phyloP scores from a whole-genome alignment of 2,797 vertebrate species.

The Carapus acus region DNA sequence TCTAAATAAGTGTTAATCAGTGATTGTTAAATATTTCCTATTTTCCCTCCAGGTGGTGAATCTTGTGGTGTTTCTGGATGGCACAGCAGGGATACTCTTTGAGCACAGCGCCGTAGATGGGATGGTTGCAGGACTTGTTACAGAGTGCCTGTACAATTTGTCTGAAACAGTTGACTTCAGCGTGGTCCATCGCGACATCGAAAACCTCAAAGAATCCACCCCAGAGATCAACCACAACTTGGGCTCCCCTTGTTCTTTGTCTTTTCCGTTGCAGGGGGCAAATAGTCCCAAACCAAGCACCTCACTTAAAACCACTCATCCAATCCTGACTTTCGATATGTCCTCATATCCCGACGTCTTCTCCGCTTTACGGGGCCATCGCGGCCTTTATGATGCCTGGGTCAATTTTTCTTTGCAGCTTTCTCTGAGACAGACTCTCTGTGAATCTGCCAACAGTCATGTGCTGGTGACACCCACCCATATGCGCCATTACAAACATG shows the following conservation, averaged over 20 bases:
- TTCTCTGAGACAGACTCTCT: conserved; percentile 69
- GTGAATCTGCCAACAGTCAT: conserved; percentile 57
- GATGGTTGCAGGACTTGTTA: conserved; percentile 74
- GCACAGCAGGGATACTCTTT: conserved; percentile 72
- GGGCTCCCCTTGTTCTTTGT: conserved; percentile 43
- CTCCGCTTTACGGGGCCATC: conserved; percentile 64
- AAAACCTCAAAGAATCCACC: conserved; percentile 30
- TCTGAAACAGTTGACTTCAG: conserved; percentile 67
- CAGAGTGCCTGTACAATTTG: conserved; percentile 63
- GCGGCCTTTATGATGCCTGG: conserved; percentile 75
- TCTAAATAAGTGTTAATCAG: no score
- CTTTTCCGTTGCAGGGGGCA: conserved; percentile 53
- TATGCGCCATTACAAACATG: conserved; percentile 77
- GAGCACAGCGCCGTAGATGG: conserved; percentile 76
- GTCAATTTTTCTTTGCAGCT: conserved; percentile 77
- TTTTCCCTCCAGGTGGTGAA: conserved; percentile 75
- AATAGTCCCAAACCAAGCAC: conserved; percentile 23
- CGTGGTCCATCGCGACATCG: conserved; percentile 22
- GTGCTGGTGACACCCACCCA: conserved; percentile 77
- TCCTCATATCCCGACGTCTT: conserved; percentile 72
- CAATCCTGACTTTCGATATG: conserved; percentile 72
- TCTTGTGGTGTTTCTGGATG: conserved; percentile 72
- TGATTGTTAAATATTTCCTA: no score
- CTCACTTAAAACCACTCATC: conserved; percentile 46
- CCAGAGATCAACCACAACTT: conserved; percentile 22